These are phyloP conservation scores for Acrocephalus arundinaceus DNA, from an alignment of 2,113 vertebrate species.

Conservation along the genomic window DNA sequence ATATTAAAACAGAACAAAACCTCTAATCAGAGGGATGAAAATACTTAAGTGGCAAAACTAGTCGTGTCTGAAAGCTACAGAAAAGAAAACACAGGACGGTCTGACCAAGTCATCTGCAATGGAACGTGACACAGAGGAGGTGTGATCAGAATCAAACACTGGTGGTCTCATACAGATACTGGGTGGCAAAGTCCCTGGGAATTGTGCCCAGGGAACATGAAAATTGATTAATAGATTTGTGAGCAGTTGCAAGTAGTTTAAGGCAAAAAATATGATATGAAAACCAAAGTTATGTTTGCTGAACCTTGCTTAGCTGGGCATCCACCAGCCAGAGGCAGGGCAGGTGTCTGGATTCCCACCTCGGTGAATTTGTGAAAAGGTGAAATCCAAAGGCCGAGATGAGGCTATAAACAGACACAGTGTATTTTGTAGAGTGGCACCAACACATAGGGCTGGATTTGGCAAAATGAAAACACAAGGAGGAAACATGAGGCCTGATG, in stretches of 20 bases:
- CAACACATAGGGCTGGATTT: not conserved
- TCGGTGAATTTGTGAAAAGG: not conserved
- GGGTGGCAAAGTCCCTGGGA: not conserved
- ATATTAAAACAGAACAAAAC: not conserved
- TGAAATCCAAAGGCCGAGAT: not conserved
- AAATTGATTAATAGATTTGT: not conserved
- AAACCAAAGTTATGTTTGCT: not conserved
- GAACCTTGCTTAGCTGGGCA: not conserved
- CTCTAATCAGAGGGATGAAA: not conserved
- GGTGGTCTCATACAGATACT: not conserved
- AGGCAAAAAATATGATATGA: not conserved
- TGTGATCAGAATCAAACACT: not conserved
- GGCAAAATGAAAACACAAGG: not conserved
- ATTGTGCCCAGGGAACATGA: not conserved
- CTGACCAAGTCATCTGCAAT: not conserved
- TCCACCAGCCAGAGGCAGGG: not conserved
- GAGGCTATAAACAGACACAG: not conserved
- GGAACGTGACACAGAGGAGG: accelerated
- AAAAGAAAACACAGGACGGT: not conserved
- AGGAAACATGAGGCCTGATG: not conserved
- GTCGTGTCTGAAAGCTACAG: not conserved
- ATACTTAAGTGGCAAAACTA: not conserved
- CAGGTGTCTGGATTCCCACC: not conserved
- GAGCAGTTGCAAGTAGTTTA: not conserved
- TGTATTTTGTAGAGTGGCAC: not conserved